phyloP scores from a whole-genome alignment of 2,113 vertebrate genomes.

The Mohoua ochrocephala region DNA sequence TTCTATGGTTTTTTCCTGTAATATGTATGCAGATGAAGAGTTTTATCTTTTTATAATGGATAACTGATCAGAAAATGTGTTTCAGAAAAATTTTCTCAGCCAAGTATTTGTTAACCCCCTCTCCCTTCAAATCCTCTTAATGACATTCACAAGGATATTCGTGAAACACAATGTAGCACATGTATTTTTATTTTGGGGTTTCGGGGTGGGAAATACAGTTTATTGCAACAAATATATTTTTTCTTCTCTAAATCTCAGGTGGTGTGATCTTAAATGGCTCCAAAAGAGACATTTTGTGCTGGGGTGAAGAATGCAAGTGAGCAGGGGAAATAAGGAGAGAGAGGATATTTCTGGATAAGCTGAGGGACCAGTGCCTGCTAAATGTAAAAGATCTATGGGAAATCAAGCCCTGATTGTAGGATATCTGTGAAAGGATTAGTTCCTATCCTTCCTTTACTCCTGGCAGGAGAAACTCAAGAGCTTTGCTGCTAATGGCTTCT shows the following conservation, averaged over 20 bases:
- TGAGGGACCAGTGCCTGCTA: background rate
- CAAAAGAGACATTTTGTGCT: background rate
- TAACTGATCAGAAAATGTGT: background rate
- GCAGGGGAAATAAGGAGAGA: background rate
- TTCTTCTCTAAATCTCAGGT: background rate
- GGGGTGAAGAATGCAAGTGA: background rate
- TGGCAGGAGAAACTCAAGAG: constrained; percentile 17
- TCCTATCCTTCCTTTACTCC: constrained; percentile 9
- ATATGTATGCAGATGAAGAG: background rate
- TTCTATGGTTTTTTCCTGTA: background rate
- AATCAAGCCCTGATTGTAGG: constrained; percentile 2
- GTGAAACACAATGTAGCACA: background rate
- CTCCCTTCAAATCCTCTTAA: background rate
- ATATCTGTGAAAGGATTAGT: background rate
- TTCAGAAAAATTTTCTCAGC: background rate
- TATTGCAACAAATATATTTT: background rate
- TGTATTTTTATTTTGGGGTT: background rate
- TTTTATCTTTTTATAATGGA: background rate
- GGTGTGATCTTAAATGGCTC: background rate
- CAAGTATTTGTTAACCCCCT: background rate
- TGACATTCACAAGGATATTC: background rate
- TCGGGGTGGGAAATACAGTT: background rate
- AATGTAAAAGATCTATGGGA: background rate
- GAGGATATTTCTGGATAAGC: constrained; percentile 2
- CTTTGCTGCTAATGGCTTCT: constrained; percentile 25